Evolutionary conservation across 2,888 invertebrate genomes (phyloP).

Genomic region (Apodemia duryi): DNA sequence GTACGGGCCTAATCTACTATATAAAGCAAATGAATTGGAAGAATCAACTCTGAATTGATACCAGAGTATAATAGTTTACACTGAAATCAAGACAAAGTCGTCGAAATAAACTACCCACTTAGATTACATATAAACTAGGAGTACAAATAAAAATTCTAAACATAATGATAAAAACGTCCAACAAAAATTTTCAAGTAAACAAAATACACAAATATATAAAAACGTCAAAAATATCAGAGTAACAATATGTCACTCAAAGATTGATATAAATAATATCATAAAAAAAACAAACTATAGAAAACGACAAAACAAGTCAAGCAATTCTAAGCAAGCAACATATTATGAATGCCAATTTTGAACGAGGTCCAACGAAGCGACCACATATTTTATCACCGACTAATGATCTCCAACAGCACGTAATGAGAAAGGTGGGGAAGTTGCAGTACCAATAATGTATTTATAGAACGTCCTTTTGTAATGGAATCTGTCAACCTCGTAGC

Average conservation of each 20-base stretch:
- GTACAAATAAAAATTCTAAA: too few relatives aligned
- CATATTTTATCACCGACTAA: conserved; percentile 73
- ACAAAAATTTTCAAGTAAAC: too few relatives aligned
- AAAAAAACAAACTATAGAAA: conserved; percentile 2
- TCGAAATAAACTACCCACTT: too few relatives aligned
- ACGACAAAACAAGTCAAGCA: background rate
- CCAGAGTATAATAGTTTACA: too few relatives aligned
- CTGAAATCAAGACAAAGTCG: too few relatives aligned
- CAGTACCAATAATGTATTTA: conserved; percentile 73
- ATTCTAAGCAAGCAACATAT: conserved; percentile 14
- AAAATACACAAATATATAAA: too few relatives aligned
- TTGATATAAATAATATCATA: background rate
- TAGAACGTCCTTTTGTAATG: conserved; percentile 67
- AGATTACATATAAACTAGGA: too few relatives aligned
- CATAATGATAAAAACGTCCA: too few relatives aligned
- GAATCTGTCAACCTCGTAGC: conserved; percentile 54
- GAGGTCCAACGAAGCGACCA: conserved; percentile 43
- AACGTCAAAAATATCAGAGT: too few relatives aligned
- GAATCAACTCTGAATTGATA: too few relatives aligned
- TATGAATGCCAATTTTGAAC: conserved; percentile 16
- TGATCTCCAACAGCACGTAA: conserved; percentile 63
- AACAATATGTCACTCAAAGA: background rate
- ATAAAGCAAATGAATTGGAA: too few relatives aligned
- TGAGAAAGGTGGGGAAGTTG: conserved; percentile 58
- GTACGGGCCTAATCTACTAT: too few relatives aligned